Evolutionary conservation across 2,113 vertebrate genomes (phyloP), one percentile per base, ranked within the genome.

Genomic region (Agapornis roseicollis): DNA sequence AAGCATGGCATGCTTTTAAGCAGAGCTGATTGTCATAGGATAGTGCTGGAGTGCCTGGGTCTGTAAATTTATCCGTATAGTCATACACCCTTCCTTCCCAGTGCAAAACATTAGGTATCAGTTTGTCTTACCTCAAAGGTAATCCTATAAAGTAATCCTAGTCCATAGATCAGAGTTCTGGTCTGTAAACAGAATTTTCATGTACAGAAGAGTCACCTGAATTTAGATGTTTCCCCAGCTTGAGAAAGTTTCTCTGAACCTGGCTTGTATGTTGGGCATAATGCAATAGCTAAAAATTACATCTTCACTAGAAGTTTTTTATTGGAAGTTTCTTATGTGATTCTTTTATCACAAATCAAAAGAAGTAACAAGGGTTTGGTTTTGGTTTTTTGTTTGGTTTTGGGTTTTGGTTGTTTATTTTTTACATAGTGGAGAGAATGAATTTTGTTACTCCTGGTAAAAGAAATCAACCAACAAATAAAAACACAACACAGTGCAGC

Each of bases 1-100:
- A 33, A 88, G 5, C 47, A 55, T 42, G 52, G 16, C 24, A 13
- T 19, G 13, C 6, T 71, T 88, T 55, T 42, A 42, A 88, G 74
- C 17, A 64, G 61, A 88, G 50, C 23, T 44, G 17, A 53, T 74
- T 69, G 19, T 64, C 70, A 61, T 49, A 90, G 33, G 17, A 15
- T 33, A 77, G 12, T 4, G 9, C 12, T 71, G 37, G 78, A 71
- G 28, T 68, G 37, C 42, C 41, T 78, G 31, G 9, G 2, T 42
- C 39, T 50, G 23, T 79, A 81, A 41, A 42, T 73, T 80, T 94
- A 50, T 74, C 73, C 14, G 11, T 68, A 27, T 5, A 53, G 60
- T 28, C n/a, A 22, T 7, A 87, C 31, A 6, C 11, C 11, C 5
- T 71, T 78, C 50, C 0, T 0, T 29, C 46, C 33, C 1, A 3